Conservation (phyloP, 2,888 invertebrate genomes). For the Agrilus mali region DNA sequence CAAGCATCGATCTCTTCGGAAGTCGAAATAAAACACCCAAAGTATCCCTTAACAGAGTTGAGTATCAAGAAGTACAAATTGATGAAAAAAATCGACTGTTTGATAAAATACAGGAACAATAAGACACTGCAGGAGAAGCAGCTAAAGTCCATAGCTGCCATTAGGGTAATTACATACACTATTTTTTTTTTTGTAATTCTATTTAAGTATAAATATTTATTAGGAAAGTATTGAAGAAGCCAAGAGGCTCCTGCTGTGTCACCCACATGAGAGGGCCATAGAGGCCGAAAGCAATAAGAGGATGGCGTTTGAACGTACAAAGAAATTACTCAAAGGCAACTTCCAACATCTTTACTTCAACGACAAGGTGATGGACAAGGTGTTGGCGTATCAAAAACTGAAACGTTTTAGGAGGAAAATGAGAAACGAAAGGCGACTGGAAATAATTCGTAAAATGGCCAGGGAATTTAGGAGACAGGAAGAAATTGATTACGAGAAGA, state of each 20-base stretch:
- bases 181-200: too few relatives aligned
- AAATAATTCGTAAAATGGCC: conserved; percentile 11
- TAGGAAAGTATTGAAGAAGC: conserved; percentile 10
- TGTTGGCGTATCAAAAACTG: conserved; percentile 10
- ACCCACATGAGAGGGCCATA: conserved; percentile 6
- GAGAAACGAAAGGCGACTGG: conserved; percentile 6
- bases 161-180: conserved; percentile 9
- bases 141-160: conserved; percentile 6
- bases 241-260: conserved; percentile 5
- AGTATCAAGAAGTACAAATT: conserved; percentile 1
- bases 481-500: conserved; percentile 8
- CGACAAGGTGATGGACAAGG: conserved; percentile 5
- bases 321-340: conserved; percentile 1
- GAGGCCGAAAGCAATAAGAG: conserved; percentile 4
- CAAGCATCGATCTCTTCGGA: too few relatives aligned
- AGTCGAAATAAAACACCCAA: background rate
- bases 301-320: conserved; percentile 5
- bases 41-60: background rate
- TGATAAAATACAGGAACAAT: background rate
- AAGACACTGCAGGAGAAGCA: conserved; percentile 5
- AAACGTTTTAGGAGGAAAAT: conserved; percentile 2
- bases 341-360: background rate
- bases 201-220: background rate
- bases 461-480: conserved; percentile 8
- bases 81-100: background rate